These are phyloP conservation scores for Lepus europaeus DNA, from an alignment of 2,113 vertebrate genomes.

Conservation along the genomic window DNA sequence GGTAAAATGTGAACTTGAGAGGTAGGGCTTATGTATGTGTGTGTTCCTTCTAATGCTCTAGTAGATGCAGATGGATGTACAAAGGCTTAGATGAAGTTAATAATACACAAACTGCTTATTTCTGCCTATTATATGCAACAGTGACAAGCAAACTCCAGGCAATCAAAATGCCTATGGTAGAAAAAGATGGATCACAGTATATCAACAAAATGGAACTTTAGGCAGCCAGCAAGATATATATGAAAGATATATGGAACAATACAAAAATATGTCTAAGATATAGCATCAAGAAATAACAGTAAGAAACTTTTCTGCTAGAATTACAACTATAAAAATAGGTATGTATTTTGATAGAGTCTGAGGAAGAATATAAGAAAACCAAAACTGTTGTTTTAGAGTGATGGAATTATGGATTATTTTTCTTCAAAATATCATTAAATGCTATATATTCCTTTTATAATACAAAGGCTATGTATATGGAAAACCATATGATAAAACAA, in stretches of 20 bases:
- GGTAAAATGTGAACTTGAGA: too few relatives aligned
- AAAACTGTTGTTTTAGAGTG: conserved; percentile 45
- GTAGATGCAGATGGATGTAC: neutral
- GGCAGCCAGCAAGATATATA: neutral
- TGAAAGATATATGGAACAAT: conserved; percentile 21
- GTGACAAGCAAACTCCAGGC: neutral
- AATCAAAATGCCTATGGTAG: neutral
- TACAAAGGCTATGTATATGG: neutral
- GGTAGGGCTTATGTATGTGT: neutral
- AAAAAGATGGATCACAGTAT: conserved; percentile 11
- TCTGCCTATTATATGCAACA: neutral
- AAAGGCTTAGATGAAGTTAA: conserved; percentile 36
- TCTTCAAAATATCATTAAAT: conserved; percentile 51
- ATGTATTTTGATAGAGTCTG: conserved; percentile 15
- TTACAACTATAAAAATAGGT: conserved; percentile 43
- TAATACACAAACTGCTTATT: neutral
- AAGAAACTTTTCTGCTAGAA: neutral
- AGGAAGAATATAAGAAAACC: neutral
- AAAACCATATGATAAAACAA: conserved; percentile 45
- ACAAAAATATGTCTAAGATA: neutral
- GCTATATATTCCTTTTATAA: neutral
- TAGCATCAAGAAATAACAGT: neutral
- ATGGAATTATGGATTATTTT: conserved; percentile 26
- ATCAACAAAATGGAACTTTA: neutral
- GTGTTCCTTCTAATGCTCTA: neutral